Evolutionary conservation across 2,888 invertebrate genomes (phyloP).

Genomic region (Deilephila elpenor): DNA sequence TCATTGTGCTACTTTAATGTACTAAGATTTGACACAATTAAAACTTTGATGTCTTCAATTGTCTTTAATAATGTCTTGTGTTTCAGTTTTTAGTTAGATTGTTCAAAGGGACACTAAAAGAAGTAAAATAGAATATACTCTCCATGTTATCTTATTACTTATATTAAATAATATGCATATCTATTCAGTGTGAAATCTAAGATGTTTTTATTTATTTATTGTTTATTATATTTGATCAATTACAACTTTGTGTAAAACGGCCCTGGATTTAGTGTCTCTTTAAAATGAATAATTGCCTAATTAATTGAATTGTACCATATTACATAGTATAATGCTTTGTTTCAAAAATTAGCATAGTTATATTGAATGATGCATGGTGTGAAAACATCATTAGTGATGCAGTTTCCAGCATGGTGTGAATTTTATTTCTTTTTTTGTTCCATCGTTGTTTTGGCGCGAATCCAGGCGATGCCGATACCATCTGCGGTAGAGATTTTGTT

Average conservation of each 20-base stretch:
- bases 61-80: too few relatives aligned
- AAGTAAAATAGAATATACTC: too few relatives aligned
- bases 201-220: too few relatives aligned
- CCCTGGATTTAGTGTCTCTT: too few relatives aligned
- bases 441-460: conserved; percentile 78
- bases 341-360: neutral
- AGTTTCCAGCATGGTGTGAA: conserved; percentile 72
- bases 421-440: conserved; percentile 76
- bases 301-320: conserved; percentile 28
- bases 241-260: too few relatives aligned
- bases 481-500: conserved; percentile 87
- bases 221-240: too few relatives aligned
- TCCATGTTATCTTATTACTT: too few relatives aligned
- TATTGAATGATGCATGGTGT: conserved; percentile 40
- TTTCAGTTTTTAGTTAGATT: too few relatives aligned
- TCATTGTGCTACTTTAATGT: neutral
- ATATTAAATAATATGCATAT: too few relatives aligned
- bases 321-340: conserved; percentile 30
- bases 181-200: too few relatives aligned
- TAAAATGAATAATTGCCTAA: neutral
- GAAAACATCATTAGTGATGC: conserved; percentile 44
- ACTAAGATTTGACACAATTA: neutral
- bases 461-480: conserved; percentile 88
- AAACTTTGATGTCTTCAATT: neutral
- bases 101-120: too few relatives aligned